phyloP scores from a whole-genome alignment of 2,888 invertebrate genomes.

The Archips crataeganus region DNA sequence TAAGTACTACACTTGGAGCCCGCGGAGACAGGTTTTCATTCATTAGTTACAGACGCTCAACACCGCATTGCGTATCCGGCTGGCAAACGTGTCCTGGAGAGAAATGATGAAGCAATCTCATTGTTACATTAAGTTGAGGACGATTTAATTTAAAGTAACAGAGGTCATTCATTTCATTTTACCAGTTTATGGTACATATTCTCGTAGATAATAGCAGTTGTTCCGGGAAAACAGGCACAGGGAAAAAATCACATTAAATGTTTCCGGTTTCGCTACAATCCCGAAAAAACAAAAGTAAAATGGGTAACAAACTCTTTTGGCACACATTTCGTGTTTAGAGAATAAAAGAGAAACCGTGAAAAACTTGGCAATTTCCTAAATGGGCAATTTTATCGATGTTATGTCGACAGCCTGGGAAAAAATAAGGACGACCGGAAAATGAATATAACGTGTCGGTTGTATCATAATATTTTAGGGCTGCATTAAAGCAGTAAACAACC shows the following conservation, averaged over 20 bases:
- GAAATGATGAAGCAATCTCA: slow-evolving; percentile 27
- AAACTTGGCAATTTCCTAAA: slow-evolving; percentile 51
- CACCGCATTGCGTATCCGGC: slow-evolving; percentile 36
- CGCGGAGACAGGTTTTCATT: slow-evolving; percentile 39
- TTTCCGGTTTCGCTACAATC: slow-evolving; percentile 26
- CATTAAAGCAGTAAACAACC: slow-evolving; percentile 38
- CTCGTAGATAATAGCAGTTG: slow-evolving; percentile 12
- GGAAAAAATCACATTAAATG: slow-evolving; percentile 33
- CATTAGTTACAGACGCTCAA: slow-evolving; percentile 37
- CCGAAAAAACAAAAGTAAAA: slow-evolving; percentile 45
- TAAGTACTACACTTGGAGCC: slow-evolving; percentile 26
- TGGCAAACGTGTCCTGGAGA: slow-evolving; percentile 2
- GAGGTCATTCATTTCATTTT: slow-evolving; percentile 11
- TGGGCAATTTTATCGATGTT: slow-evolving; percentile 50
- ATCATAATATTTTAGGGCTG: slow-evolving; percentile 39
- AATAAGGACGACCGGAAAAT: slow-evolving; percentile 45
- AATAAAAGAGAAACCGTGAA: slow-evolving; percentile 40
- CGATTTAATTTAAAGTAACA: slow-evolving; percentile 1
- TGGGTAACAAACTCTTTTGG: slow-evolving; percentile 42
- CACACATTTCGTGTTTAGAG: slow-evolving; percentile 38
- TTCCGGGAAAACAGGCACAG: slow-evolving; percentile 11
- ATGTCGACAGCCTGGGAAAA: slow-evolving; percentile 49
- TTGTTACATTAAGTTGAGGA: slow-evolving; percentile 8
- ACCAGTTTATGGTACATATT: background rate
- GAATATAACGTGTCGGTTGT: slow-evolving; percentile 34